A percentile compares a stretch with the other conserved stretches of the same genome.
phyloP scores from a whole-genome alignment of 2,888 invertebrate species.

The Eilema caniola region DNA sequence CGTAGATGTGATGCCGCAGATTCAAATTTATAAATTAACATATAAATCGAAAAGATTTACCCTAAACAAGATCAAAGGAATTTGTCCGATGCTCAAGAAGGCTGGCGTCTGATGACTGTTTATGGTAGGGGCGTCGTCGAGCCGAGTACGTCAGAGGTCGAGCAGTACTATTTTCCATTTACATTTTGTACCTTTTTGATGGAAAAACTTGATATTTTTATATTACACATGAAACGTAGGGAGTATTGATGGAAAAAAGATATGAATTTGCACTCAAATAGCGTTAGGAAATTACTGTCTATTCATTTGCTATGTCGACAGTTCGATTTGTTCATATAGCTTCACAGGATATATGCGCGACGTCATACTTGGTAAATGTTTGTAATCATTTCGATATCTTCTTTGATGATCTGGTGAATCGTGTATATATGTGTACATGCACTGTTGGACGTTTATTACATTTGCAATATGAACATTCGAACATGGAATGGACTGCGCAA shows the following conservation, averaged over 20 bases:
- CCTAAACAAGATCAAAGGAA: constrained; percentile 85
- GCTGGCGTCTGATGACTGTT: constrained; percentile 76
- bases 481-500: neutral
- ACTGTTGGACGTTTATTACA: neutral
- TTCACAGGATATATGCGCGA: constrained; percentile 23
- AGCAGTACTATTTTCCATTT: constrained; percentile 63
- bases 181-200: constrained; percentile 67
- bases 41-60: constrained; percentile 86
- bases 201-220: constrained; percentile 55
- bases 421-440: neutral
- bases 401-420: constrained; percentile 19
- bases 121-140: constrained; percentile 65
- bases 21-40: constrained; percentile 85
- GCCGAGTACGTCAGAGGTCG: constrained; percentile 57
- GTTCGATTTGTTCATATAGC: constrained; percentile 19
- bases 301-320: constrained; percentile 20
- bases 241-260: constrained; percentile 26
- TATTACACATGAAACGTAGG: constrained; percentile 37
- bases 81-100: constrained; percentile 76
- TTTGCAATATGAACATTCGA: constrained; percentile 9
- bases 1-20: constrained; percentile 70
- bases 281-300: constrained; percentile 24
- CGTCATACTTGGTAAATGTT: constrained; percentile 10
- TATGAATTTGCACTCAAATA: constrained; percentile 35
- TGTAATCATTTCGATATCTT: constrained; percentile 16